phyloP scores from a whole-genome alignment of 2,797 vertebrate species.

The Pseudocheirus occidentalis region DNA sequence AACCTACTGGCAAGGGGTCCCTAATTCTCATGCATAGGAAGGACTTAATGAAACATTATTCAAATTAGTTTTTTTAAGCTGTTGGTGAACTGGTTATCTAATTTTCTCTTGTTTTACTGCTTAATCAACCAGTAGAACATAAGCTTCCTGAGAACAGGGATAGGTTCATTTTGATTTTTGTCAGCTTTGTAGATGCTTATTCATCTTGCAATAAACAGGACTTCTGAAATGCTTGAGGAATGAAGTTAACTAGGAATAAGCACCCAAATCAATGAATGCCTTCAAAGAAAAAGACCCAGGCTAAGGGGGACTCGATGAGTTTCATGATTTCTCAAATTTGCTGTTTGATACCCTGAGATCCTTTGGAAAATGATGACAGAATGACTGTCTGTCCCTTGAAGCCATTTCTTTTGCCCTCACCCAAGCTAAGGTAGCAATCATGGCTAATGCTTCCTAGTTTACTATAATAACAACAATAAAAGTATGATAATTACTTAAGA shows the following conservation, averaged over 20 bases:
- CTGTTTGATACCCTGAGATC: neutral
- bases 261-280: neutral
- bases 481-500: neutral
- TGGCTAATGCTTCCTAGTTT: neutral
- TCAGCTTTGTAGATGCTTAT: neutral
- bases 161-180: neutral
- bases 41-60: neutral
- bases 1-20: constrained; percentile 3
- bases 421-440: neutral
- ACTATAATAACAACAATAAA: neutral
- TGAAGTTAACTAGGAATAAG: neutral
- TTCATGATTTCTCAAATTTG: neutral
- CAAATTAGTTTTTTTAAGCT: neutral
- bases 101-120: neutral
- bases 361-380: neutral
- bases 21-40: neutral
- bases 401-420: neutral
- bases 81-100: neutral
- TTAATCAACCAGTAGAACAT: neutral
- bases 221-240: neutral
- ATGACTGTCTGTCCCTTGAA: neutral
- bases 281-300: neutral
- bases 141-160: neutral
- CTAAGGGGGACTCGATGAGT: neutral
- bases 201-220: neutral